A percentile compares a stretch with the other conserved stretches of the same genome.
phyloP scores from a whole-genome alignment of 2,113 vertebrate species.

The Irena cyanogastra region DNA sequence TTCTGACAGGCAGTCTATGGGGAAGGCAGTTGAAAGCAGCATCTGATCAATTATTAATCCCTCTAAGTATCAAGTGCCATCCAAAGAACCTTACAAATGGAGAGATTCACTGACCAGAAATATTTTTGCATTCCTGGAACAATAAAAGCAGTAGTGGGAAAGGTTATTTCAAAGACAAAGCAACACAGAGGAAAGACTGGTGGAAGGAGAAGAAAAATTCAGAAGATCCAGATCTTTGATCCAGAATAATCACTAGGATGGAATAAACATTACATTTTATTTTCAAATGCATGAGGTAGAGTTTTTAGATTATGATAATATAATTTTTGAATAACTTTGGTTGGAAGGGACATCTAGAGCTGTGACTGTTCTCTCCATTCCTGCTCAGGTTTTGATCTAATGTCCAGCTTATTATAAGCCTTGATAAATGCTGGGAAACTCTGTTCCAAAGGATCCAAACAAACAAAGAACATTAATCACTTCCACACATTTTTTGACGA shows the following conservation, averaged over 20 bases:
- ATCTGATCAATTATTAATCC: background rate
- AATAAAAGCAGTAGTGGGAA: background rate
- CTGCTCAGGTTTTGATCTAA: background rate
- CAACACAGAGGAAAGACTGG: background rate
- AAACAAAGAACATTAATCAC: background rate
- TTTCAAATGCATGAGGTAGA: background rate
- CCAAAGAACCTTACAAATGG: background rate
- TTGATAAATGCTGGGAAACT: background rate
- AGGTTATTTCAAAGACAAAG: background rate
- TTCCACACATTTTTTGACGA: background rate
- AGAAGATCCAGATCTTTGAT: background rate
- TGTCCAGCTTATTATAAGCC: background rate
- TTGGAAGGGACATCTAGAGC: background rate
- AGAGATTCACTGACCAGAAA: background rate
- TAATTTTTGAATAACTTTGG: background rate
- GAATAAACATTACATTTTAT: background rate
- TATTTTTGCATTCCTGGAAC: background rate
- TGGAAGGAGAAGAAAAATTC: background rate
- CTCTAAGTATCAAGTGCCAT: background rate
- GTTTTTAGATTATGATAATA: background rate
- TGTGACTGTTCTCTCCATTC: background rate
- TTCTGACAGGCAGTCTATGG: background rate
- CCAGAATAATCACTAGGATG: background rate
- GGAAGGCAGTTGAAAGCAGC: background rate
- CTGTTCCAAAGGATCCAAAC: background rate